These are phyloP conservation scores for Nycticorax nycticorax DNA, from an alignment of 2,113 vertebrate genomes.

Conservation along the genomic window DNA sequence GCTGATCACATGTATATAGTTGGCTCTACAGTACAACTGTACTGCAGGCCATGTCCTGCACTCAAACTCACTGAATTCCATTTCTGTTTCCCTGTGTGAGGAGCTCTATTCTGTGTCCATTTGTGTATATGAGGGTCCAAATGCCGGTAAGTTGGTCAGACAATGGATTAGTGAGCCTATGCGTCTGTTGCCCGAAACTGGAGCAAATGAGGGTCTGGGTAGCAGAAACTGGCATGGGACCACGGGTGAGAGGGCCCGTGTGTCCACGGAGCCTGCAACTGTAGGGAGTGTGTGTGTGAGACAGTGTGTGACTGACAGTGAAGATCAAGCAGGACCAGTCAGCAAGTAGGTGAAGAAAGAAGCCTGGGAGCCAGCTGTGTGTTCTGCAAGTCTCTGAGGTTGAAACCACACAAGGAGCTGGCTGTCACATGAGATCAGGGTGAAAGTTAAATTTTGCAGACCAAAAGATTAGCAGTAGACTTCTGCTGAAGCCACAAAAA, in stretches of 20 bases:
- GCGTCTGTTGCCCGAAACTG: not conserved
- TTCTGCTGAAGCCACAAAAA: not conserved
- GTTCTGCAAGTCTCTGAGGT: not conserved
- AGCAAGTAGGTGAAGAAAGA: not conserved
- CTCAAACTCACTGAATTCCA: not conserved
- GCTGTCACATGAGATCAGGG: not conserved
- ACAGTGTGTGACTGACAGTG: not conserved
- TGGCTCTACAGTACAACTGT: not conserved
- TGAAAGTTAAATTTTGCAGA: not conserved
- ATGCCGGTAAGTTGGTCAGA: not conserved
- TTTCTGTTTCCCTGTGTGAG: not conserved
- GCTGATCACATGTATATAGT: not conserved
- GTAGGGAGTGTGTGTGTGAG: not conserved
- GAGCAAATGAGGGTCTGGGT: not conserved
- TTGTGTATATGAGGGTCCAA: not conserved
- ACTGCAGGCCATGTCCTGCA: not conserved
- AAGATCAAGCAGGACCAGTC: not conserved
- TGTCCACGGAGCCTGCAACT: not conserved
- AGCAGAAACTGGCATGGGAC: not conserved
- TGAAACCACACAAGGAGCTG: not conserved
- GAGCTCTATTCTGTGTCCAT: not conserved
- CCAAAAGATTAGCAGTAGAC: not conserved
- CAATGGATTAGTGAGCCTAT: not conserved
- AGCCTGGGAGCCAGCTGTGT: not conserved
- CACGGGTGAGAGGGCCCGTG: accelerated